Percentiles rank a stretch among this genome's conserved stretches.
Conservation (phyloP, 2,888 invertebrate genomes). For the Brassicogethes aeneus region DNA sequence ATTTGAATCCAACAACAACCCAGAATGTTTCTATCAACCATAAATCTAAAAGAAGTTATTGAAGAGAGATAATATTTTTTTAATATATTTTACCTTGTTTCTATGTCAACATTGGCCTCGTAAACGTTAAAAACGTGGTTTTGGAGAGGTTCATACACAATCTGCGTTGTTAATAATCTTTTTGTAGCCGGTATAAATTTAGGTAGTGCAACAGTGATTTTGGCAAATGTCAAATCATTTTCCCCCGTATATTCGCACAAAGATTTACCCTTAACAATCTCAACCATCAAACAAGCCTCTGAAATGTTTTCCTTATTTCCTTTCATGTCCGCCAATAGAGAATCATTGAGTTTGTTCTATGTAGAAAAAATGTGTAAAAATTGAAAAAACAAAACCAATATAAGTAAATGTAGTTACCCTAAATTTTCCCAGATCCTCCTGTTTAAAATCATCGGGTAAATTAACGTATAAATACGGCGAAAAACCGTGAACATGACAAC, state of each 20-base stretch:
- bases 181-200: slow-evolving; percentile 78
- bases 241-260: slow-evolving; percentile 86
- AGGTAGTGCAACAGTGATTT: slow-evolving; percentile 73
- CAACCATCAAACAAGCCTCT: slow-evolving; percentile 74
- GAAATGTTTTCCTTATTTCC: slow-evolving; percentile 70
- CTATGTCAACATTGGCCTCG: slow-evolving; percentile 97
- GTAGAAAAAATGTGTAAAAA: too few relatives aligned
- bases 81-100: slow-evolving; percentile 84
- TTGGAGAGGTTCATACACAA: slow-evolving; percentile 45
- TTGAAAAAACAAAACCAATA: too few relatives aligned
- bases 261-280: slow-evolving; percentile 70
- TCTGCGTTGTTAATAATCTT: slow-evolving; percentile 67
- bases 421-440: slow-evolving; percentile 53
- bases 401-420: slow-evolving; percentile 41
- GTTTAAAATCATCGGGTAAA: slow-evolving; percentile 64
- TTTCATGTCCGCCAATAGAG: slow-evolving; percentile 69
- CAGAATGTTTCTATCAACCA: slow-evolving; percentile 89
- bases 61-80: too few relatives aligned
- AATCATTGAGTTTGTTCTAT: slow-evolving; percentile 66
- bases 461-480: slow-evolving; percentile 92
- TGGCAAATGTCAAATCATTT: slow-evolving; percentile 66
- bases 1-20: slow-evolving; percentile 99
- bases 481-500: slow-evolving; percentile 96
- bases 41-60: too few relatives aligned
- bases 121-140: slow-evolving; percentile 55